Percentiles rank a stretch among this genome's conserved stretches.
phyloP scores from a whole-genome alignment of 2,113 vertebrate genomes.

The Tonatia bakeri region DNA sequence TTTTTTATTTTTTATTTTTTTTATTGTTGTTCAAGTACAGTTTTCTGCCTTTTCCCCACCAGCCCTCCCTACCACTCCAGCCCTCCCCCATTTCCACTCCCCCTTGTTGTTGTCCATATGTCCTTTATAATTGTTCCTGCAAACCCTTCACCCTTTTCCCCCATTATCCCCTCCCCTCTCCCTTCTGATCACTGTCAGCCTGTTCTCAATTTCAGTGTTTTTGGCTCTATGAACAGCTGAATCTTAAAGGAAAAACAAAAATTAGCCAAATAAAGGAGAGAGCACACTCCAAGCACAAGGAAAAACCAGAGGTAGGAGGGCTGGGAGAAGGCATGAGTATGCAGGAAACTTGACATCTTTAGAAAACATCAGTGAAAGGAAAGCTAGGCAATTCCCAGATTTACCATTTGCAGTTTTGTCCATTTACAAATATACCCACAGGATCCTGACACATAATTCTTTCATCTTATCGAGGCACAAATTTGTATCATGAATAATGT shows the following conservation, averaged over 20 bases:
- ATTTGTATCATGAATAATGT: constrained; percentile 8
- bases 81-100: too few species aligned
- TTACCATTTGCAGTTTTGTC: not conserved
- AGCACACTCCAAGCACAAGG: not conserved
- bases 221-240: not conserved
- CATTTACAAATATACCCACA: not conserved
- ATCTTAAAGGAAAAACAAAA: not conserved
- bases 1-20: not conserved
- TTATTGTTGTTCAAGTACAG: too few species aligned
- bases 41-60: too few species aligned
- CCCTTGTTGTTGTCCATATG: too few species aligned
- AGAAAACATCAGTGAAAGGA: not conserved
- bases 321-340: not conserved
- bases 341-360: not conserved
- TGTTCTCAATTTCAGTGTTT: too few species aligned
- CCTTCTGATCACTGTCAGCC: too few species aligned
- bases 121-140: too few species aligned
- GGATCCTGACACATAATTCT: not conserved
- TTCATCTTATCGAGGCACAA: not conserved
- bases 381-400: not conserved
- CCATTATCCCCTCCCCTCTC: too few species aligned
- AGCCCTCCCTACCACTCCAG: too few species aligned
- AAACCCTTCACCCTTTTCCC: too few species aligned
- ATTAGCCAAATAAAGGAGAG: not conserved
- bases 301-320: not conserved